Conservation (phyloP, 2,113 vertebrate genomes). For the Siniperca chuatsi region DNA sequence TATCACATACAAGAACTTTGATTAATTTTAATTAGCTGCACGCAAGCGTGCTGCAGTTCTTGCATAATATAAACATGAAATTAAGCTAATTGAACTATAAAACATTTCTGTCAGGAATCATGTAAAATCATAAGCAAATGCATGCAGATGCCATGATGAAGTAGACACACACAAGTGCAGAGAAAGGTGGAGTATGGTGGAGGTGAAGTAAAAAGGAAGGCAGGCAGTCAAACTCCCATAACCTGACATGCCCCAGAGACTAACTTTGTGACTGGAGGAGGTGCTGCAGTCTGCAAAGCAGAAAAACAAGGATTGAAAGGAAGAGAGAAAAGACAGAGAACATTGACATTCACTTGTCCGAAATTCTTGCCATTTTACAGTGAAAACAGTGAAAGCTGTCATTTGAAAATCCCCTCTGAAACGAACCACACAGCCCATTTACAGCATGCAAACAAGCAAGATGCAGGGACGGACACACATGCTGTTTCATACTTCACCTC, state of each 20-base stretch:
- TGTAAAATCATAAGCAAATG: constrained; percentile 9
- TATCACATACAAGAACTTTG: not conserved
- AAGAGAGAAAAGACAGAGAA: constrained; percentile 27
- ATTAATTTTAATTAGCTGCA: constrained; percentile 11
- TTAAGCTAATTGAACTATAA: not conserved
- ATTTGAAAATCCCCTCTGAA: constrained; percentile 56
- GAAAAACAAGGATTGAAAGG: constrained; percentile 44
- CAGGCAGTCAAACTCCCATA: constrained; percentile 18
- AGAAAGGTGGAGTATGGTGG: not conserved
- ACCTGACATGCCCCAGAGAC: constrained; percentile 62
- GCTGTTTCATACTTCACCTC: constrained; percentile 7
- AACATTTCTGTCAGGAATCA: not conserved
- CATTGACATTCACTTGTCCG: not conserved
- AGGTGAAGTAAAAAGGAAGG: not conserved
- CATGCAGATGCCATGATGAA: constrained; percentile 33
- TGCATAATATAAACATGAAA: constrained; percentile 7
- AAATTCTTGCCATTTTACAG: not conserved
- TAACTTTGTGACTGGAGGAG: constrained; percentile 74
- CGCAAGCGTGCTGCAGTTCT: not conserved
- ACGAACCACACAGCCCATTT: constrained; percentile 41
- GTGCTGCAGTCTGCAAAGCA: constrained; percentile 69
- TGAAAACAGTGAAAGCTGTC: not conserved
- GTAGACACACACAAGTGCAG: not conserved
- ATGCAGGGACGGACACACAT: constrained; percentile 15
- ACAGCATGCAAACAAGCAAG: constrained; percentile 53